phyloP scores from a whole-genome alignment of 2,797 vertebrate genomes.

The Cossypha niveicapilla region DNA sequence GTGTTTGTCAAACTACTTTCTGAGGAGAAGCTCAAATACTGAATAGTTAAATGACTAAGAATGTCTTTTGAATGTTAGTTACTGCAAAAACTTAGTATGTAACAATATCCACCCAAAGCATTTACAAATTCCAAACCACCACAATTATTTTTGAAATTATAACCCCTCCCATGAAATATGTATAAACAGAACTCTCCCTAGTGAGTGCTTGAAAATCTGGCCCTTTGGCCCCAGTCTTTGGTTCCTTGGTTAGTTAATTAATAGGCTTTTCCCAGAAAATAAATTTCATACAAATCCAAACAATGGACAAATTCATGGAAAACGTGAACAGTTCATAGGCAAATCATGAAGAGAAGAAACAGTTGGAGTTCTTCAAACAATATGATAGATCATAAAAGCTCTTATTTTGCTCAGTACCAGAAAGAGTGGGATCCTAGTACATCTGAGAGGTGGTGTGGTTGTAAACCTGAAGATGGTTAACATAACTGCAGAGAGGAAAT shows the following conservation, averaged over 20 bases:
- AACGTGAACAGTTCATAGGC: conserved; percentile 1
- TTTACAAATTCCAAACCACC: conserved; percentile 61
- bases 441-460: background rate
- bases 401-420: background rate
- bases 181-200: conserved; percentile 61
- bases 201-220: conserved; percentile 49
- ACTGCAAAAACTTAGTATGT: conserved; percentile 54
- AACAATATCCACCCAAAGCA: conserved; percentile 62
- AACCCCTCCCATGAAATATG: conserved; percentile 64
- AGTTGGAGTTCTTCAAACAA: background rate
- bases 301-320: conserved; percentile 57
- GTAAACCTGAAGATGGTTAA: background rate
- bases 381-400: background rate
- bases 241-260: conserved; percentile 44
- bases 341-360: background rate
- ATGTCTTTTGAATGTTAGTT: conserved; percentile 46
- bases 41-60: conserved; percentile 57
- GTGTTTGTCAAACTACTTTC: conserved; percentile 57
- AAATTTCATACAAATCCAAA: conserved; percentile 40
- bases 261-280: conserved; percentile 56
- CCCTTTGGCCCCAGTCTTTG: conserved; percentile 44
- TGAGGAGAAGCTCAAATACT: conserved; percentile 58
- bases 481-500: background rate
- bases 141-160: conserved; percentile 69
- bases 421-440: background rate